Evolutionary conservation across 2,888 invertebrate genomes (phyloP).

Genomic region (Atrina japonica): DNA sequence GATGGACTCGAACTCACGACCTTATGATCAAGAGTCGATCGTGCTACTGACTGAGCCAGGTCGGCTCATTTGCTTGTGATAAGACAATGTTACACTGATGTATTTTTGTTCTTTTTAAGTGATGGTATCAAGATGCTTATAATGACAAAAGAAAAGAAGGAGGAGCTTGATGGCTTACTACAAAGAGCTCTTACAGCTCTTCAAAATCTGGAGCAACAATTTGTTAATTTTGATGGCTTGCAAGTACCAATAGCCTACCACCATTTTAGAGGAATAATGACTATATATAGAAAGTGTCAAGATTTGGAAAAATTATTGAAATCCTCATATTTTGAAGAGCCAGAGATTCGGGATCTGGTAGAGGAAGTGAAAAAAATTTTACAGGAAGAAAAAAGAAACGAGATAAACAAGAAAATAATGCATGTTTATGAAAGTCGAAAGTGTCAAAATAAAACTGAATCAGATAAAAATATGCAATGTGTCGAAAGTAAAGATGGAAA

Average conservation of each 20-base stretch:
- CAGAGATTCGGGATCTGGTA: constrained; percentile 66
- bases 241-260: constrained; percentile 41
- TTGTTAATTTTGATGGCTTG: constrained; percentile 42
- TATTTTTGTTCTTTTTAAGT: constrained; percentile 9
- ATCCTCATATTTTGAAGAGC: constrained; percentile 69
- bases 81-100: neutral
- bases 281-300: constrained; percentile 71
- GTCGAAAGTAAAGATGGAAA: constrained; percentile 9
- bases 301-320: constrained; percentile 73
- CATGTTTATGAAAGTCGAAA: constrained; percentile 4
- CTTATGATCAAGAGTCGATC: no score
- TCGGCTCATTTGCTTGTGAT: no score
- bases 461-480: constrained; percentile 3
- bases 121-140: constrained; percentile 29
- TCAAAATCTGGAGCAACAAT: constrained; percentile 62
- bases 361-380: constrained; percentile 62
- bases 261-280: constrained; percentile 67
- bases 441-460: constrained; percentile 5
- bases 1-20: no score
- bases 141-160: constrained; percentile 58
- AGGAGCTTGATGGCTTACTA: constrained; percentile 67
- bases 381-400: constrained; percentile 65
- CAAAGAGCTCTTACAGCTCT: constrained; percentile 62
- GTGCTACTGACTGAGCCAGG: no score
- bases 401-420: constrained; percentile 53